A percentile compares a stretch with the other conserved stretches of the same genome.
Evolutionary conservation across 2,113 vertebrate species (phyloP).

Genomic region (Cyprinodon tularosa): DNA sequence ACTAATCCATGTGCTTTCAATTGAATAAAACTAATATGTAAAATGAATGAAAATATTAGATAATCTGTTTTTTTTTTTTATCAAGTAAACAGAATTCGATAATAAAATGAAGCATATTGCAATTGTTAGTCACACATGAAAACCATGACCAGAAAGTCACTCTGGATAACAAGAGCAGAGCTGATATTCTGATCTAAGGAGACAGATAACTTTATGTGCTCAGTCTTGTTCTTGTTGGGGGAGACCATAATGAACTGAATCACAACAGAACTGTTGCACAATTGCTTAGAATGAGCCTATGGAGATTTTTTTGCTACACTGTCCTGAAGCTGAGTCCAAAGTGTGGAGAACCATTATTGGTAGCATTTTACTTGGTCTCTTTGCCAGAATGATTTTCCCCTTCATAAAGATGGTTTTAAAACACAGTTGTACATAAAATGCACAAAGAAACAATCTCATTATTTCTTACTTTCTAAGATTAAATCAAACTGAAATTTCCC

Average conservation of each 20-base stretch:
- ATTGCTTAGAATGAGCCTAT: not conserved
- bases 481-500: not conserved
- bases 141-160: constrained; percentile 13
- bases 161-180: constrained; percentile 17
- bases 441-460: not conserved
- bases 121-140: constrained; percentile 15
- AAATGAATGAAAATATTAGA: not conserved
- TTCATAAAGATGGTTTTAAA: not conserved
- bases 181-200: not conserved
- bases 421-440: not conserved
- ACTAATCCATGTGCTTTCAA: not conserved
- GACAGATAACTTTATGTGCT: not conserved
- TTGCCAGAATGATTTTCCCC: not conserved
- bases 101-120: not conserved
- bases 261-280: not conserved
- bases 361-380: not conserved
- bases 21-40: not conserved
- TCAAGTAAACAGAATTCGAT: not conserved
- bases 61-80: not conserved
- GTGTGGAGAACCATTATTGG: not conserved
- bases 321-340: not conserved
- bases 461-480: not conserved
- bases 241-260: not conserved
- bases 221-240: not conserved
- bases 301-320: not conserved